Evolutionary conservation across 1,140 invertebrate genomes (phyloP).

Genomic region (Scylla paramamosain): DNA sequence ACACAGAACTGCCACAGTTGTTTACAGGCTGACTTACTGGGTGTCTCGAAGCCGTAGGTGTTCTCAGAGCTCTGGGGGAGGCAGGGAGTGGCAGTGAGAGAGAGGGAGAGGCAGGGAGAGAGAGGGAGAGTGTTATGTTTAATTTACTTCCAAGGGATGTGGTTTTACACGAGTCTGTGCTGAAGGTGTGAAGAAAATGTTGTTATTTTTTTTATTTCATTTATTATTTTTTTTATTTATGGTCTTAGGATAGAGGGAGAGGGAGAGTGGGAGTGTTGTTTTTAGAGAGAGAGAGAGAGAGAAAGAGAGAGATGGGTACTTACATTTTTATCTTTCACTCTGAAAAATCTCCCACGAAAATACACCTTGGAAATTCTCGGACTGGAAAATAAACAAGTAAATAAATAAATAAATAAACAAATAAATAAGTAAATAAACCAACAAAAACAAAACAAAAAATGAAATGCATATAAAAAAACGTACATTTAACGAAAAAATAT

Average conservation of each 20-base stretch:
- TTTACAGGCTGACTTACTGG: slow-evolving; percentile 96
- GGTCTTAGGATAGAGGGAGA: too few species aligned
- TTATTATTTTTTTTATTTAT: too few species aligned
- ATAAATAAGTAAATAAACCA: slow-evolving; percentile 5
- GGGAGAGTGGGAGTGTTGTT: too few species aligned
- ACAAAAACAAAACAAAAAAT: slow-evolving; percentile 44
- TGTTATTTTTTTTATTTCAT: too few species aligned
- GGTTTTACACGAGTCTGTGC: too few species aligned
- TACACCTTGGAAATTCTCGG: slow-evolving; percentile 97
- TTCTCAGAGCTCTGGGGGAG: slow-evolving; percentile 92
- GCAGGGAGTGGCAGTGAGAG: too few species aligned
- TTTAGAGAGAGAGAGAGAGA: too few species aligned
- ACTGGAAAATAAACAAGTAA: slow-evolving; percentile 80
- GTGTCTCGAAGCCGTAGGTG: slow-evolving; percentile 96
- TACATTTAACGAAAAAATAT: background rate
- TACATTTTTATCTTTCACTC: slow-evolving; percentile 97
- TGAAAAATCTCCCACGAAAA: slow-evolving; percentile 97
- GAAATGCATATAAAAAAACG: slow-evolving; percentile 18
- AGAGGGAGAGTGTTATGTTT: too few species aligned
- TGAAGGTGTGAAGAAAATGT: too few species aligned
- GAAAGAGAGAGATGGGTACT: slow-evolving; percentile 80
- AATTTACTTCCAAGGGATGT: too few species aligned
- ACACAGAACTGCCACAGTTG: slow-evolving; percentile 99
- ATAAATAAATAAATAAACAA: background rate
- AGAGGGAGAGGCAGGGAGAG: too few species aligned